Base-by-base conservation (phyloP, 2,888 invertebrate species). In the Cosmopolites sordidus region DNA sequence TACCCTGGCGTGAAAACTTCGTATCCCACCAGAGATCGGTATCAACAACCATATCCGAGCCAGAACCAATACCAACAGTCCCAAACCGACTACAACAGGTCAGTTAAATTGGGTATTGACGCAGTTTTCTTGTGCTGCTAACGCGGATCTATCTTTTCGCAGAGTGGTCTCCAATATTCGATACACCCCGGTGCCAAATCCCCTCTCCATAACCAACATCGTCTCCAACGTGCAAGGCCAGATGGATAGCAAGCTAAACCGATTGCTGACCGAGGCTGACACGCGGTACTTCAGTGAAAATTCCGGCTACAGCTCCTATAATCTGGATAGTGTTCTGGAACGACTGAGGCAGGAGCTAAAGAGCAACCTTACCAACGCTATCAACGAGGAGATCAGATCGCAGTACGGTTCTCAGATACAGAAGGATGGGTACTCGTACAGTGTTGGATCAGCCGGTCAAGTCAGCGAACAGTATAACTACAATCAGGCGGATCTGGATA, bases 401-500 rank as follows among this genome's bases (percentile, higher is more conserved):
- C 64, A 67, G 18, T 73, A 72, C 51, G 73, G 73, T 2, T 63
- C 54, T n/a, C 72, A 73, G 60, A 58, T 65, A 16, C 58, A 64
- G 51, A 62, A 63, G 38, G 65, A 67, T 43, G 65, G 65, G 2
- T 66, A 70, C 43, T 63, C 65, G 57, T 71, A 69, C 43, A 66
- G 62, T 29, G 56, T 64, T 9, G 61, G 65, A 14, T 47, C 64
- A 1, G 58, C 51, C 39, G 66, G 66, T 8, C 58, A 64, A 2
- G 53, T 52, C 2, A 64, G 62, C n/a, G 60, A 58, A 8, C 64
- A 69, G 17, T 66, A 65, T 42, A 72, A 71, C 52, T 73, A 72
- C 58, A 65, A 66, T 48, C 43, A 62, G 11, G 65, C 62, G 15
- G 73, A 72, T 58, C 64, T 72, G 41, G 67, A 69, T 17, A 68